Percentiles rank a stretch among this genome's conserved stretches.
These are phyloP conservation scores for Denticeps clupeoides DNA, from an alignment of 2,797 vertebrate genomes.

Conservation along the genomic window DNA sequence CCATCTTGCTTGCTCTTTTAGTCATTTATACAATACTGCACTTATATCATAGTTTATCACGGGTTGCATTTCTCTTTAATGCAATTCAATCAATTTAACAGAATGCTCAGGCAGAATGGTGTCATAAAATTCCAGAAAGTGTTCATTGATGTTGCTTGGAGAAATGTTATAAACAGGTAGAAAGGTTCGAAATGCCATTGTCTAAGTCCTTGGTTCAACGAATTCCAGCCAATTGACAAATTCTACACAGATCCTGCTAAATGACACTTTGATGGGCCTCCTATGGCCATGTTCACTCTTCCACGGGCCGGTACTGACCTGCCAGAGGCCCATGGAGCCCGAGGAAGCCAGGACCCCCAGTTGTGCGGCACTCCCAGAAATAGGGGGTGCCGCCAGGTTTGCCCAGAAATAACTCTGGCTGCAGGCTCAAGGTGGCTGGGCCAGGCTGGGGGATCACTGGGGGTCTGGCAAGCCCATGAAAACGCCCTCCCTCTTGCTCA, in stretches of 20 bases:
- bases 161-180: no score
- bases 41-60: no score
- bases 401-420: constrained; percentile 64
- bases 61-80: no score
- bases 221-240: constrained; percentile 24
- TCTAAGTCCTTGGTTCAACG: no score
- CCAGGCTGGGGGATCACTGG: constrained; percentile 57
- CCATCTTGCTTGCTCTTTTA: no score
- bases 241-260: constrained; percentile 32
- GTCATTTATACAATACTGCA: no score
- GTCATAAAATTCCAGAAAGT: no score
- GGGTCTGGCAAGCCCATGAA: constrained; percentile 61
- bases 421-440: constrained; percentile 54
- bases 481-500: constrained; percentile 59
- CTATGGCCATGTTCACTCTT: constrained; percentile 36
- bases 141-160: no score
- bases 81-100: no score
- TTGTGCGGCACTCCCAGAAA: constrained; percentile 67
- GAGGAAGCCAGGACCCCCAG: constrained; percentile 58
- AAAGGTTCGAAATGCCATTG: no score
- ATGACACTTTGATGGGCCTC: constrained; percentile 23
- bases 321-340: constrained; percentile 52
- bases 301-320: constrained; percentile 64
- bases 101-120: no score
- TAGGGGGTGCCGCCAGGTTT: constrained; percentile 61